Percentiles rank a stretch among this genome's conserved stretches.
Evolutionary conservation across 2,888 invertebrate genomes (phyloP).

Genomic region (Nymphalis polychloros): DNA sequence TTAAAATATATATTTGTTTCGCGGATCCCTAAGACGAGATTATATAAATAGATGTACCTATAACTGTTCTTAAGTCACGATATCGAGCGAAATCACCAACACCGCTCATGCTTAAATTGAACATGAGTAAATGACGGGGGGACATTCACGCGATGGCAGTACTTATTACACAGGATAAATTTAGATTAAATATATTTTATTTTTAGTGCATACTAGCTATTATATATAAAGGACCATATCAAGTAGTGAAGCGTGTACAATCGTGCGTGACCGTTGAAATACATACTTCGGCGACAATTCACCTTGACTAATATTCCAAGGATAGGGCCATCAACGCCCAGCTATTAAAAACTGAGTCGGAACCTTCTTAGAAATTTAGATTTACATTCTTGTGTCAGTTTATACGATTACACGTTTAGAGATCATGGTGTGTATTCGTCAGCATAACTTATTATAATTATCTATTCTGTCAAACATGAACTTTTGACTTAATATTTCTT

Average conservation of each 20-base stretch:
- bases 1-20: neutral
- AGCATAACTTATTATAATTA: neutral
- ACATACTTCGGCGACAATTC: conserved; percentile 35
- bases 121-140: conserved; percentile 28
- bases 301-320: conserved; percentile 56
- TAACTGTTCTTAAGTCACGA: conserved; percentile 25
- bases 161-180: conserved; percentile 12
- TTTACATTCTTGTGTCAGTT: conserved; percentile 29
- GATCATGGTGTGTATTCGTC: neutral
- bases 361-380: conserved; percentile 68
- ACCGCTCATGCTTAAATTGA: conserved; percentile 28
- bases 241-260: conserved; percentile 6
- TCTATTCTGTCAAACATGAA: neutral
- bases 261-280: conserved; percentile 26
- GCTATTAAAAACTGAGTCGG: conserved; percentile 63
- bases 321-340: conserved; percentile 51
- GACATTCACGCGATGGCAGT: conserved; percentile 24
- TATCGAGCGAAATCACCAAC: conserved; percentile 27
- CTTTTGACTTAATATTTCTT: neutral
- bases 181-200: conserved; percentile 21
- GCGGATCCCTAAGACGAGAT: neutral
- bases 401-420: neutral
- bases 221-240: conserved; percentile 9
- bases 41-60: conserved; percentile 17
- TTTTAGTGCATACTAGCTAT: conserved; percentile 6